Conservation (phyloP, 2,888 invertebrate genomes). For the Alentia gelatinosa region DNA sequence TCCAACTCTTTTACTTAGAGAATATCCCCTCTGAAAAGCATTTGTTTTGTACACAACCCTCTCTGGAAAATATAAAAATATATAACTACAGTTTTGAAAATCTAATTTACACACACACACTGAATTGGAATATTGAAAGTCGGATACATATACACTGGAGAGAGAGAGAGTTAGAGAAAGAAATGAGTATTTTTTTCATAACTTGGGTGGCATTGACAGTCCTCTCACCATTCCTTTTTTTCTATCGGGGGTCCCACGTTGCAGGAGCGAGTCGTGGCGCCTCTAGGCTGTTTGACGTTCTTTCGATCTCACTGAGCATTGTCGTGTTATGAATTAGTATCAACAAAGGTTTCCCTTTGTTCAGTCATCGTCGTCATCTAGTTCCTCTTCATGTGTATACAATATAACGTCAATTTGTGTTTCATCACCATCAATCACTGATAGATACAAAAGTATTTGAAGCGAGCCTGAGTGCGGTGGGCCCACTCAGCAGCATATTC, state of each 20-base stretch:
- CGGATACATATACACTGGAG: slow-evolving; percentile 47
- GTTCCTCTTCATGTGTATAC: background rate
- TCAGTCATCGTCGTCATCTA: background rate
- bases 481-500: background rate
- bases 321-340: background rate
- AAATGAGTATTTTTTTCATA: slow-evolving; percentile 52
- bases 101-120: slow-evolving; percentile 51
- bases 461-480: slow-evolving; percentile 24
- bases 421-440: slow-evolving; percentile 23
- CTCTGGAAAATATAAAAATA: slow-evolving; percentile 53
- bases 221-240: slow-evolving; percentile 31
- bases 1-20: slow-evolving; percentile 9
- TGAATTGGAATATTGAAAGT: slow-evolving; percentile 51
- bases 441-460: slow-evolving; percentile 32
- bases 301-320: background rate
- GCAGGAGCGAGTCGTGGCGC: background rate
- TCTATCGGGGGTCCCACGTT: background rate
- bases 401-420: slow-evolving; percentile 16
- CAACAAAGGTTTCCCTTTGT: background rate
- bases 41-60: slow-evolving; percentile 42
- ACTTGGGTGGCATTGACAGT: slow-evolving; percentile 49
- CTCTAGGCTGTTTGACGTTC: background rate
- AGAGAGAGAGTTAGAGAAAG: slow-evolving; percentile 53
- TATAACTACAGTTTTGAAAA: slow-evolving; percentile 53
- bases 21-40: slow-evolving; percentile 27